Percentiles rank a stretch among this genome's conserved stretches.
These are phyloP conservation scores for Planococcus citri DNA, from an alignment of 1,140 invertebrate genomes.

Conservation along the genomic window DNA sequence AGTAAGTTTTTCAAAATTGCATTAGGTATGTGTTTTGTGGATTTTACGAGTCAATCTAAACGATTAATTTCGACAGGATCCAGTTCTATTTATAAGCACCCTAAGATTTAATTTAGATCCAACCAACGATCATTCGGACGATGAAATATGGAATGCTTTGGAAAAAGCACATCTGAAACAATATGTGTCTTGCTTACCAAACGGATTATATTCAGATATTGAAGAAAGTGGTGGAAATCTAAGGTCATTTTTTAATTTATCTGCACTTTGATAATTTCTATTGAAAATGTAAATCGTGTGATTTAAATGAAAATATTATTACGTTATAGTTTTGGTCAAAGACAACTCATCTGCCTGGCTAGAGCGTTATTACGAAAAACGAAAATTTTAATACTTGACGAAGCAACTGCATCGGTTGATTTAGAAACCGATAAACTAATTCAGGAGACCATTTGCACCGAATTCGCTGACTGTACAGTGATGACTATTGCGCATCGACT, in stretches of 20 bases:
- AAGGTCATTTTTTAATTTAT: too few species aligned
- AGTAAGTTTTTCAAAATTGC: slow-evolving; percentile 30
- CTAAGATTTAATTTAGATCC: slow-evolving; percentile 75
- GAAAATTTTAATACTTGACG: slow-evolving; percentile 78
- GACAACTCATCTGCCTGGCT: slow-evolving; percentile 81
- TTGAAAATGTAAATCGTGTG: too few species aligned
- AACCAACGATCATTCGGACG: slow-evolving; percentile 50
- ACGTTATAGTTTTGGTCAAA: slow-evolving; percentile 54
- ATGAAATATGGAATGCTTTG: slow-evolving; percentile 68
- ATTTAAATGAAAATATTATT: too few species aligned
- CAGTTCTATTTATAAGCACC: slow-evolving; percentile 74
- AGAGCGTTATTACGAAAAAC: slow-evolving; percentile 76
- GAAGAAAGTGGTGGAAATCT: slow-evolving; percentile 80
- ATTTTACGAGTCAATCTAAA: too few species aligned
- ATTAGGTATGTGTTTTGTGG: too few species aligned
- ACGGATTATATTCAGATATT: slow-evolving; percentile 64
- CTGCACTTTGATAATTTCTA: too few species aligned
- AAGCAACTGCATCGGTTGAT: slow-evolving; percentile 87
- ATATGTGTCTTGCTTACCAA: slow-evolving; percentile 55
- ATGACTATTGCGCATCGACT: slow-evolving; percentile 67
- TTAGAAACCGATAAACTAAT: slow-evolving; percentile 49
- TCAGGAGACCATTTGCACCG: slow-evolving; percentile 44
- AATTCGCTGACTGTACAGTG: slow-evolving; percentile 51
- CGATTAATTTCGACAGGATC: too few species aligned
- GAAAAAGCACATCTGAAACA: slow-evolving; percentile 63